These are phyloP conservation scores for Eupithecia inturbata DNA, from an alignment of 2,888 invertebrate genomes.

Conservation along the genomic window DNA sequence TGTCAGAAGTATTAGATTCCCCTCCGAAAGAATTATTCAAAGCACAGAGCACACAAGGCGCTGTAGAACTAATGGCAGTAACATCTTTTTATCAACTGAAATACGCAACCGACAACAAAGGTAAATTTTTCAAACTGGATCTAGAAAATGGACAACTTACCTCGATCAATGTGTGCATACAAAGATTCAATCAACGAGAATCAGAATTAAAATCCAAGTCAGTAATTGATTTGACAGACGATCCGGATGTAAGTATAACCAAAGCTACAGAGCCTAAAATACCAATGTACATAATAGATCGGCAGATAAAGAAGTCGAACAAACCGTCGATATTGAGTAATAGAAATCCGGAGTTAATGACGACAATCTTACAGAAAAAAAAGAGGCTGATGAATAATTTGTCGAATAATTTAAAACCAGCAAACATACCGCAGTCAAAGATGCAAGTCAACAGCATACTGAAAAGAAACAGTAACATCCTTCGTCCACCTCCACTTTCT, in stretches of 20 bases:
- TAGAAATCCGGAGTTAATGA: neutral
- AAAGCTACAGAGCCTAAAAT: slow-evolving; percentile 13
- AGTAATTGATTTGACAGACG: slow-evolving; percentile 71
- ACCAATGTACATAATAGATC: neutral
- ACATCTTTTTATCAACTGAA: slow-evolving; percentile 66
- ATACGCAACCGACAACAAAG: slow-evolving; percentile 60
- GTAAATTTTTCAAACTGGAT: slow-evolving; percentile 69
- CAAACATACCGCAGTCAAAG: slow-evolving; percentile 54
- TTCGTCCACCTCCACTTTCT: slow-evolving; percentile 12
- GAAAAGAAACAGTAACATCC: slow-evolving; percentile 24
- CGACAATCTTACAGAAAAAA: slow-evolving; percentile 31
- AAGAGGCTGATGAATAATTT: slow-evolving; percentile 28
- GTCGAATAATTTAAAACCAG: slow-evolving; percentile 48
- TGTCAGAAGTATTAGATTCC: slow-evolving; percentile 12
- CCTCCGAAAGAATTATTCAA: slow-evolving; percentile 10
- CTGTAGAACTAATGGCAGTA: slow-evolving; percentile 52
- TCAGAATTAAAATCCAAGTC: slow-evolving; percentile 23
- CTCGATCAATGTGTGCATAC: slow-evolving; percentile 69
- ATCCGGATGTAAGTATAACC: slow-evolving; percentile 46
- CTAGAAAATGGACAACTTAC: slow-evolving; percentile 58
- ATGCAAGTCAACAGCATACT: slow-evolving; percentile 25
- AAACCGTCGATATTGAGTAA: neutral
- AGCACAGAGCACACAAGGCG: slow-evolving; percentile 25
- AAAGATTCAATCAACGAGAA: slow-evolving; percentile 44
- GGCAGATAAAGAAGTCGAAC: neutral